Conservation (phyloP, 2,797 vertebrate genomes). For the Taenioides sp. region DNA sequence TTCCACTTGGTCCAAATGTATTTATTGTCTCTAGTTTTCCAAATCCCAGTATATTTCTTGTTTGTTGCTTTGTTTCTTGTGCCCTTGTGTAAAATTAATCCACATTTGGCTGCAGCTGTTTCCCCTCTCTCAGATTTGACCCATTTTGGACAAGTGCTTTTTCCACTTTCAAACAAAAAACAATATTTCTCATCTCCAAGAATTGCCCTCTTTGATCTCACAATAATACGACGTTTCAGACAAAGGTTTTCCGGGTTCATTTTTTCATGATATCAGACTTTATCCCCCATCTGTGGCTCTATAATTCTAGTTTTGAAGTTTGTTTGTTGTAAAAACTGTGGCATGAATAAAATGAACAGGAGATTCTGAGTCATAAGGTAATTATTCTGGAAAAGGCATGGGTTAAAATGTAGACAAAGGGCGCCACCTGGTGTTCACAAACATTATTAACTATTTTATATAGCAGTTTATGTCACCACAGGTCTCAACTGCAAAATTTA, state of each 20-base stretch:
- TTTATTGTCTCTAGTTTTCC: too few relatives aligned
- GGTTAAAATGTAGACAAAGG: conserved; percentile 2
- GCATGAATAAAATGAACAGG: conserved; percentile 4
- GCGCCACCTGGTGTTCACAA: conserved; percentile 44
- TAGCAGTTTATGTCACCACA: too few relatives aligned
- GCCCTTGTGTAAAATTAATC: not conserved
- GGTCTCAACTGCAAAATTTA: too few relatives aligned
- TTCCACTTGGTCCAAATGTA: too few relatives aligned
- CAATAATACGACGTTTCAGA: not conserved
- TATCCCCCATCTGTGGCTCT: too few relatives aligned
- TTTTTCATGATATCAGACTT: not conserved
- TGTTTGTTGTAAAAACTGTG: conserved; percentile 3
- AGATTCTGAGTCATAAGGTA: conserved; percentile 21
- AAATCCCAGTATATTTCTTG: too few relatives aligned
- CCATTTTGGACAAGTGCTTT: conserved; percentile 12
- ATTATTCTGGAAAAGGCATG: not conserved
- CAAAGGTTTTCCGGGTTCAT: not conserved
- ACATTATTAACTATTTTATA: not conserved
- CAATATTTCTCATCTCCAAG: conserved; percentile 6
- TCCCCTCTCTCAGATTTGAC: conserved; percentile 11
- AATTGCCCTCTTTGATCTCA: conserved; percentile 22
- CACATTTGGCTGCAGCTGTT: not conserved
- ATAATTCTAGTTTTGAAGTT: not conserved
- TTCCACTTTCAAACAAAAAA: conserved; percentile 22
- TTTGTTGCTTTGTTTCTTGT: too few relatives aligned